phyloP scores from a whole-genome alignment of 30 jellyfish, hydroid and myxozoan genomes.

The Aurelia sp. region DNA sequence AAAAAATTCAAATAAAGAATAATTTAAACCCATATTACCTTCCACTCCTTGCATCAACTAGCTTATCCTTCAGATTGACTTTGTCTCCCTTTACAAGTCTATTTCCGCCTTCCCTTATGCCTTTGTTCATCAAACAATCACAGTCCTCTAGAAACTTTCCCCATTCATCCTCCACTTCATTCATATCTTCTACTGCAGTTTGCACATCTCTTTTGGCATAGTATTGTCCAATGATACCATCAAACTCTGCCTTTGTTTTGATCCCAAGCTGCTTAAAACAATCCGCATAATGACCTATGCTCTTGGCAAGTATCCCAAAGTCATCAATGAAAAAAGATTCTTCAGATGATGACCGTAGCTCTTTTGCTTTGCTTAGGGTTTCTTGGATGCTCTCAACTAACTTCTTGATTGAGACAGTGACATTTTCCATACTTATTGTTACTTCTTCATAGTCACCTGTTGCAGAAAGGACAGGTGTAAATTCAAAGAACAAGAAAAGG shows the following conservation, averaged over 20 bases:
- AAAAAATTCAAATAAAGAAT: too few species aligned
- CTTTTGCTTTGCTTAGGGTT: constrained; percentile 41
- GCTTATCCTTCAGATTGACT: background rate
- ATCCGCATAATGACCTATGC: constrained; percentile 52
- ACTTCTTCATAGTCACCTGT: too few species aligned
- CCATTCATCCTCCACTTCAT: constrained; percentile 56
- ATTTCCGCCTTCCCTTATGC: background rate
- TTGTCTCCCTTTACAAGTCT: constrained; percentile 16
- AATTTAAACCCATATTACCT: constrained; percentile 9
- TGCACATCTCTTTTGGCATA: constrained; percentile 2
- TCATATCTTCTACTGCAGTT: constrained; percentile 44
- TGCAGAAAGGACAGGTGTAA: too few species aligned
- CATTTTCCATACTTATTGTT: constrained; percentile 9
- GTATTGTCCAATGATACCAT: constrained; percentile 8
- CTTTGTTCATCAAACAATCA: constrained; percentile 23
- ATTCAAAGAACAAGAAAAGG: too few species aligned
- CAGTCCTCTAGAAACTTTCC: constrained; percentile 31
- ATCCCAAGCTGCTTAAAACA: constrained; percentile 44
- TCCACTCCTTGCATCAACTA: constrained; percentile 55
- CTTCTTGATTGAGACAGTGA: background rate
- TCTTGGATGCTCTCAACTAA: background rate
- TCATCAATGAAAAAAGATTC: constrained; percentile 18
- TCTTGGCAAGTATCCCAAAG: constrained; percentile 36
- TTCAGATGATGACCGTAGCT: background rate
- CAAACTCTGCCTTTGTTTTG: constrained; percentile 27